phyloP scores from a whole-genome alignment of 1,140 invertebrate species.

The Manduca sexta region DNA sequence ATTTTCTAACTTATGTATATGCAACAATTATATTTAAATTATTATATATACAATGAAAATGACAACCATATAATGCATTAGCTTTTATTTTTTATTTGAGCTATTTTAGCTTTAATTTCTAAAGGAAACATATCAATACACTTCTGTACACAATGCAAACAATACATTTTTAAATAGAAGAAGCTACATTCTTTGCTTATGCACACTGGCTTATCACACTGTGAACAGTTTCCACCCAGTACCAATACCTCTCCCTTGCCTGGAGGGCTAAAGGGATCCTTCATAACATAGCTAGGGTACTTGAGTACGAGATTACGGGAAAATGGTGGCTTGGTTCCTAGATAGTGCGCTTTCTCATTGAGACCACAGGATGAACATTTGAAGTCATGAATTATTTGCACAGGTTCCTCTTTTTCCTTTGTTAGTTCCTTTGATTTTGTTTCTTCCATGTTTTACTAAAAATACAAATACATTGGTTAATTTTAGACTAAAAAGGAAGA shows the following conservation, averaged over 20 bases:
- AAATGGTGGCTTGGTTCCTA: conserved; percentile 81
- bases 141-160: conserved; percentile 78
- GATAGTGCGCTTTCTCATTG: conserved; percentile 81
- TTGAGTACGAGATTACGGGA: conserved; percentile 76
- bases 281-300: conserved; percentile 85
- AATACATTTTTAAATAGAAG: conserved; percentile 84
- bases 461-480: conserved; percentile 3
- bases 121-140: conserved; percentile 78
- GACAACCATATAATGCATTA: background rate
- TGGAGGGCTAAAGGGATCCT: conserved; percentile 85
- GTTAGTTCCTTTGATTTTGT: conserved; percentile 3
- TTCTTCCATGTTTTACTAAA: conserved; percentile 39
- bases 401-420: conserved; percentile 28
- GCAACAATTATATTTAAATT: too few relatives aligned
- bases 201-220: conserved; percentile 81
- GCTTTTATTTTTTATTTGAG: conserved; percentile 10
- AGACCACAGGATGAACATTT: conserved; percentile 78
- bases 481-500: too few relatives aligned
- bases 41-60: background rate
- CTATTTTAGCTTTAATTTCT: conserved; percentile 56
- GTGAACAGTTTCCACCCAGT: conserved; percentile 82
- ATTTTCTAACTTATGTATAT: too few relatives aligned
- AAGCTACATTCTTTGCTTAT: conserved; percentile 83
- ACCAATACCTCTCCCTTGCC: conserved; percentile 79
- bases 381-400: conserved; percentile 70